Evolutionary conservation across 2,797 vertebrate species (phyloP).

Genomic region (Lemur catta): DNA sequence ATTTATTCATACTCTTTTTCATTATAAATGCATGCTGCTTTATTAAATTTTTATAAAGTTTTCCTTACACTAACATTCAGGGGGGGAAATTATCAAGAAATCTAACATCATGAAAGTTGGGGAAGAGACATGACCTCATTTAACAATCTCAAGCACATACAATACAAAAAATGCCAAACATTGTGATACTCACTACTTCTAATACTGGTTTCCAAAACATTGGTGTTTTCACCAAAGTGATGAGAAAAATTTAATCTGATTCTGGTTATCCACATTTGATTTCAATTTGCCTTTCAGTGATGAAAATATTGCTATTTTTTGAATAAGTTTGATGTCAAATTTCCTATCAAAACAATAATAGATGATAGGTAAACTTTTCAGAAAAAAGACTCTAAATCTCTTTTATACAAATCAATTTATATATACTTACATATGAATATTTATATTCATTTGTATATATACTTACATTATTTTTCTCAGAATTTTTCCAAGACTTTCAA

Average conservation of each 20-base stretch:
- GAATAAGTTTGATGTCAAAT: neutral
- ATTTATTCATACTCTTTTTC: neutral
- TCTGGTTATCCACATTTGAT: neutral
- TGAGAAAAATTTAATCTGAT: neutral
- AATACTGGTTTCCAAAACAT: neutral
- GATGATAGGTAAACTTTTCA: neutral
- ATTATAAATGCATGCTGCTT: neutral
- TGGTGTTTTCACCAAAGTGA: neutral
- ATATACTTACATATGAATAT: neutral
- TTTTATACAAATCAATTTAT: neutral
- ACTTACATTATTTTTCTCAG: neutral
- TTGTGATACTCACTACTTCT: neutral
- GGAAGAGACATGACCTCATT: neutral
- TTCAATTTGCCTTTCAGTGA: neutral
- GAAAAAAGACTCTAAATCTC: neutral
- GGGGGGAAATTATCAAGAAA: neutral
- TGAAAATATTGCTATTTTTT: constrained; percentile 3
- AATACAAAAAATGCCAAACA: neutral
- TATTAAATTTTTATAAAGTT: neutral
- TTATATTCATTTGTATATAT: neutral
- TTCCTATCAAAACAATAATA: neutral
- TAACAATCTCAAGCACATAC: neutral
- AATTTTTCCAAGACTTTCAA: neutral
- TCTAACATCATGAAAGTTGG: neutral
- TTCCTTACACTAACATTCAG: neutral